Evolutionary conservation across 2,797 vertebrate genomes (phyloP).

Genomic region (Iguana delicatissima): DNA sequence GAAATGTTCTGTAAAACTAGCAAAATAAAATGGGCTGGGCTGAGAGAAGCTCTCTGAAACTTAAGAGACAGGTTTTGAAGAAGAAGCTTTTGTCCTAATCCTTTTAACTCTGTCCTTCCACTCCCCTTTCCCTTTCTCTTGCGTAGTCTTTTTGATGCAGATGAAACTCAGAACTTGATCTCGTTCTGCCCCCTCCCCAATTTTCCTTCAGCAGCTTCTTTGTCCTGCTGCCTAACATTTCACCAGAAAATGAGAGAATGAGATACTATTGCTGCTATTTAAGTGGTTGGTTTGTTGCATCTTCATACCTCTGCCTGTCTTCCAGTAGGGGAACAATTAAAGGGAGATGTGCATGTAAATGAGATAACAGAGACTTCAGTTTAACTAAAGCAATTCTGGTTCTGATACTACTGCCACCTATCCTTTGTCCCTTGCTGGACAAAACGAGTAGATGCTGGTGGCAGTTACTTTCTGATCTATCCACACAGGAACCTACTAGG

Average conservation of each 20-base stretch:
- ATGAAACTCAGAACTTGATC: not conserved
- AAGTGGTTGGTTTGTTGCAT: not conserved
- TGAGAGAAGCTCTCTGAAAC: not conserved
- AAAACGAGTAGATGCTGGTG: not conserved
- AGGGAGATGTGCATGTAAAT: not conserved
- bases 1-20: not conserved
- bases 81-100: not conserved
- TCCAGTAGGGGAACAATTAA: not conserved
- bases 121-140: not conserved
- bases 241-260: not conserved
- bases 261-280: not conserved
- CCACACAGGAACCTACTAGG: not conserved
- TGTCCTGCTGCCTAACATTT: not conserved
- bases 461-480: not conserved
- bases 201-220: not conserved
- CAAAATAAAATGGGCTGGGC: not conserved
- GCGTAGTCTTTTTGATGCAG: not conserved
- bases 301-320: not conserved
- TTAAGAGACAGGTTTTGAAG: not conserved
- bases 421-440: not conserved
- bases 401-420: not conserved
- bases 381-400: not conserved
- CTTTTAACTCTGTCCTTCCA: not conserved
- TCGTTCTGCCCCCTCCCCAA: not conserved
- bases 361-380: not conserved